These are phyloP conservation scores for Sandelia bainsii DNA, from an alignment of 2,797 vertebrate species.

Conservation along the genomic window DNA sequence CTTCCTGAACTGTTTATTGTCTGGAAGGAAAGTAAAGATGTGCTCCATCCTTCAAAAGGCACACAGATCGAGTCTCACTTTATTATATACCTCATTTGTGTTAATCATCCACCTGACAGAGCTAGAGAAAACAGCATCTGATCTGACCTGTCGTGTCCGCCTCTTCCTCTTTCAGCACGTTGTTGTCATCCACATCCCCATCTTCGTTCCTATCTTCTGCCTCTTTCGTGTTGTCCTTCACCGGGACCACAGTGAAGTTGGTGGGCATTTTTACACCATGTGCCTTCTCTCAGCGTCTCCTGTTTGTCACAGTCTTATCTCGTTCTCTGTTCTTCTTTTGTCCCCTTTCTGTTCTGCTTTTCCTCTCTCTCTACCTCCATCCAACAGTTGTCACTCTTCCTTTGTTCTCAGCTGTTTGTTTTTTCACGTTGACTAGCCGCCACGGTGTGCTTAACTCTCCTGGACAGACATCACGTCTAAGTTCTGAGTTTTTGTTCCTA, in stretches of 20 bases:
- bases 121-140: not conserved
- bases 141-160: constrained; percentile 72
- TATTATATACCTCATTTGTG: not conserved
- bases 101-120: not conserved
- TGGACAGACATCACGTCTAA: constrained; percentile 53
- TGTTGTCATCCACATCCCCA: constrained; percentile 76
- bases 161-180: constrained; percentile 76
- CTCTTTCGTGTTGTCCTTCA: constrained; percentile 82
- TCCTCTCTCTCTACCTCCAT: constrained; percentile 30
- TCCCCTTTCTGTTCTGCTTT: constrained; percentile 8
- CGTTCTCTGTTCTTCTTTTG: constrained; percentile 16
- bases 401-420: constrained; percentile 24
- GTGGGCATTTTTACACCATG: constrained; percentile 91
- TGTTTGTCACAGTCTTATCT: constrained; percentile 58
- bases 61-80: not conserved
- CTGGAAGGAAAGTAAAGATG: not conserved
- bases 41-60: not conserved
- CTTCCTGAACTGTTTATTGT: constrained; percentile 1
- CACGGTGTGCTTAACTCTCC: constrained; percentile 30
- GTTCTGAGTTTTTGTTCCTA: constrained; percentile 74
- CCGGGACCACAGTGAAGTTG: constrained; percentile 94
- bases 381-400: constrained; percentile 38
- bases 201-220: constrained; percentile 48
- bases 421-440: constrained; percentile 20
- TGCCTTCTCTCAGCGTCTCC: constrained; percentile 62